Conservation (phyloP, 2,888 invertebrate genomes). For the Choreutis nemorana region DNA sequence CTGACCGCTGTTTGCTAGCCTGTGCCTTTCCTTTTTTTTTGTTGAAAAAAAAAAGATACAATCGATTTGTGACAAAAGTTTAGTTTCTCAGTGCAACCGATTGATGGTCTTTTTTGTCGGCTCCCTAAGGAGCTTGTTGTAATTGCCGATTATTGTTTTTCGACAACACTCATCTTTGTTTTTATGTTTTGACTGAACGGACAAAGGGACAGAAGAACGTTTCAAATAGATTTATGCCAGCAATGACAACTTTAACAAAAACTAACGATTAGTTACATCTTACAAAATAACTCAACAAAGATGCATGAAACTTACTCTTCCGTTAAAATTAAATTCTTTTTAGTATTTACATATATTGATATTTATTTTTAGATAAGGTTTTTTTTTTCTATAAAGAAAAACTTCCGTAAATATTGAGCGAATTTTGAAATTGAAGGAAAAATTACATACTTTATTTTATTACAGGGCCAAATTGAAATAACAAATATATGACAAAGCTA, state of each 20-base stretch:
- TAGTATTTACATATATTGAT: too few species aligned
- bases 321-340: too few species aligned
- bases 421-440: too few species aligned
- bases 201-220: slow-evolving; percentile 23
- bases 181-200: slow-evolving; percentile 31
- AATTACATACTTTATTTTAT: too few species aligned
- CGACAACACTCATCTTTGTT: slow-evolving; percentile 27
- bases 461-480: too few species aligned
- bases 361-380: too few species aligned
- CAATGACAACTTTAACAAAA: not conserved
- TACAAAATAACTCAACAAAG: not conserved
- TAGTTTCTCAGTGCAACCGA: slow-evolving; percentile 9
- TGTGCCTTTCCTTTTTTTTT: not conserved
- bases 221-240: slow-evolving; percentile 20
- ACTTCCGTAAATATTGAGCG: too few species aligned
- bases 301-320: too few species aligned
- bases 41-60: slow-evolving; percentile 17
- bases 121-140: slow-evolving; percentile 24
- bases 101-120: slow-evolving; percentile 19
- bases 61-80: slow-evolving; percentile 21
- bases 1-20: slow-evolving; percentile 1
- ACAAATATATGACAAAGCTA: too few species aligned
- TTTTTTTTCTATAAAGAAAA: too few species aligned
- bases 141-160: slow-evolving; percentile 42
- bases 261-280: not conserved